These are phyloP conservation scores for Sarotherodon lohbergeri DNA, from an alignment of 2,113 vertebrate species.

Conservation along the genomic window DNA sequence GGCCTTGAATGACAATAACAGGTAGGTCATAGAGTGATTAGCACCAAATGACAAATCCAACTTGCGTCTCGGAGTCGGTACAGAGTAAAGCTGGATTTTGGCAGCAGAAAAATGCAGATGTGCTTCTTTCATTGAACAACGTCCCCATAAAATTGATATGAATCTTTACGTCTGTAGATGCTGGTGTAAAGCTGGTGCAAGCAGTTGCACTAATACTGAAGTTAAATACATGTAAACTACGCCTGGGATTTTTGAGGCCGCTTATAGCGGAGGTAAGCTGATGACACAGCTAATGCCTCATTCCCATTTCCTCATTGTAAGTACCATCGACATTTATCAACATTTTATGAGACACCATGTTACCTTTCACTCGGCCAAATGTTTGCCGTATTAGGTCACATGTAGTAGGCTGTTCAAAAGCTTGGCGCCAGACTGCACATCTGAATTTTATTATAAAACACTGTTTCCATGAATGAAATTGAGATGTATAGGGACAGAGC, in stretches of 20 bases:
- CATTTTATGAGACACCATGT: slow-evolving; percentile 35
- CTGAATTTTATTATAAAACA: slow-evolving; percentile 56
- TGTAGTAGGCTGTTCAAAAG: slow-evolving; percentile 25
- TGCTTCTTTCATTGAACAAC: background rate
- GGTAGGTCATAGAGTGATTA: background rate
- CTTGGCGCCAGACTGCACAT: slow-evolving; percentile 44
- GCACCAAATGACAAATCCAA: background rate
- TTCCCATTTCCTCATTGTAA: background rate
- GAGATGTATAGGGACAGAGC: slow-evolving; percentile 25
- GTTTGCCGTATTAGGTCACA: slow-evolving; percentile 54
- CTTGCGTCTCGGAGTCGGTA: background rate
- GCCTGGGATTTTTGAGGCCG: background rate
- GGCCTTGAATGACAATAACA: slow-evolving; percentile 23
- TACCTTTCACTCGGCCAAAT: slow-evolving; percentile 36
- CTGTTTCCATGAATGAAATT: slow-evolving; percentile 44
- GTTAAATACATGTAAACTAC: background rate
- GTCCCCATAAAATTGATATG: background rate
- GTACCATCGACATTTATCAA: slow-evolving; percentile 22
- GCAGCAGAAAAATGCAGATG: background rate
- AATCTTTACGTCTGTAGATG: background rate
- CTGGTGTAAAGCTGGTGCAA: background rate
- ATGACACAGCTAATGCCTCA: background rate
- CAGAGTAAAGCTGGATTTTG: background rate
- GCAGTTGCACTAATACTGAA: background rate
- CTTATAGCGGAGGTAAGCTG: background rate